A percentile compares a stretch with the other conserved stretches of the same genome.
Conservation (phyloP, 1,140 invertebrate species). For the Drosophila erecta region DNA sequence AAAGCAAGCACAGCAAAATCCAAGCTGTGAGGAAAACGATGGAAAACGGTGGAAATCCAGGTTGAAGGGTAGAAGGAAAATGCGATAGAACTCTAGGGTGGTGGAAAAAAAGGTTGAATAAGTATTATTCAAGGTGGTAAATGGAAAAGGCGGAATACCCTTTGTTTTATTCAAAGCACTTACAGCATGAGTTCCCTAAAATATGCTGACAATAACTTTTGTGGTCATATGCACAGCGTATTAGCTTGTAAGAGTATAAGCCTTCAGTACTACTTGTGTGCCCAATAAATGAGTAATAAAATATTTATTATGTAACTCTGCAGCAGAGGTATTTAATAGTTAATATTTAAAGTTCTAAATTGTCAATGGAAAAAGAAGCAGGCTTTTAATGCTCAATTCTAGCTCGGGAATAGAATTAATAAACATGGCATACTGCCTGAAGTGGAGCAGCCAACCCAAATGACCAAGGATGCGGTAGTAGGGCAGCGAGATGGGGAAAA, state of each 20-base stretch:
- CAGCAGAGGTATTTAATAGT: too few species aligned
- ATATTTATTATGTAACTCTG: too few species aligned
- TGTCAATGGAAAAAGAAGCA: slow-evolving; percentile 17
- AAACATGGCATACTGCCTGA: background rate
- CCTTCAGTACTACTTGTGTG: too few species aligned
- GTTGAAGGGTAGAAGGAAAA: slow-evolving; percentile 11
- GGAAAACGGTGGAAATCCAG: slow-evolving; percentile 1
- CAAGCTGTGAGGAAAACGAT: slow-evolving; percentile 22
- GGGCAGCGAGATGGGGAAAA: slow-evolving; percentile 19
- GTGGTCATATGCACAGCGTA: too few species aligned
- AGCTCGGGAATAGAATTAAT: slow-evolving; percentile 10
- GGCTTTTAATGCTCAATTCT: slow-evolving; percentile 8
- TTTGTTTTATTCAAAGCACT: background rate
- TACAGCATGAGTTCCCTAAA: too few species aligned
- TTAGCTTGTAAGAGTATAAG: too few species aligned
- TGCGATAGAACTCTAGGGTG: slow-evolving; percentile 1
- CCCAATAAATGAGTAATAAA: too few species aligned
- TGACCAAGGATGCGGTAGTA: slow-evolving; percentile 26
- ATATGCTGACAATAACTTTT: too few species aligned
- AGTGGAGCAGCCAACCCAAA: slow-evolving; percentile 29
- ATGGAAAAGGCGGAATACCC: background rate
- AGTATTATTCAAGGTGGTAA: background rate
- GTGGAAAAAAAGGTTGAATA: background rate
- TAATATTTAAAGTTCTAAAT: too few species aligned
- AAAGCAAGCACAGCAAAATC: background rate